Base-by-base conservation (phyloP, 2,113 vertebrate species). In the Neolamprologus fasciatus region DNA sequence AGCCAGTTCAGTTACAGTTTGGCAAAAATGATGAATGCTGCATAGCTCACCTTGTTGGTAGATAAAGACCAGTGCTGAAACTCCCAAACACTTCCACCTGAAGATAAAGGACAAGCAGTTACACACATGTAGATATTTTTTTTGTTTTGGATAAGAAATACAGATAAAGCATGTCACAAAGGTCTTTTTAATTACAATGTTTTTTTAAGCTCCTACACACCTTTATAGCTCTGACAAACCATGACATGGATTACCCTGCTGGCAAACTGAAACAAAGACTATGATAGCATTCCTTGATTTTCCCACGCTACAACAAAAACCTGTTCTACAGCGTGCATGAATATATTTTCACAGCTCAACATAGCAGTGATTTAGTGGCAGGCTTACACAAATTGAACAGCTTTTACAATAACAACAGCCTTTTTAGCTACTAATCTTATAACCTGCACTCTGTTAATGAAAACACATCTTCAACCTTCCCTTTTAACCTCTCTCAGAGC, bases 51-150 rank as follows among this genome's bases (percentile, higher is more conserved):
- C 98, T 99, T 87, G 98, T 99, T 92, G 98, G 98, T 86, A 99
- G 96, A 96, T 99, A 99, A 80, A 99, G 96, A 81, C 97, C 98
- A 47, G 98, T 99, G 95, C 98, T 98, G 96, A 99, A 98, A 94
- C 98, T 99, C 94, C 98, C 98, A 96, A 98, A 99, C 95, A 99
- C 98, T 94, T 99, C 97, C 78, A 99, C 98, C 98, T 99, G 92
- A 51, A 89, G 86, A 58, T 45, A 89, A 42, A 86, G 79, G 82
- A 79, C 5, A 86, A 31, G 76, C 16, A 53, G 40, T 86, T 23
- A 71, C 14, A 87, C 11, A 45, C 16, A 68, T 6, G 8, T 16
- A 31, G 3, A 82, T 8, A 40, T 26, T 2, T 28, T 28, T 16
- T 26, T 12, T 1, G 33, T 68, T 26, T 40, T n/a, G 5, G 1